Base-by-base conservation (phyloP, 2,113 vertebrate genomes). In the Microtus richardsoni region DNA sequence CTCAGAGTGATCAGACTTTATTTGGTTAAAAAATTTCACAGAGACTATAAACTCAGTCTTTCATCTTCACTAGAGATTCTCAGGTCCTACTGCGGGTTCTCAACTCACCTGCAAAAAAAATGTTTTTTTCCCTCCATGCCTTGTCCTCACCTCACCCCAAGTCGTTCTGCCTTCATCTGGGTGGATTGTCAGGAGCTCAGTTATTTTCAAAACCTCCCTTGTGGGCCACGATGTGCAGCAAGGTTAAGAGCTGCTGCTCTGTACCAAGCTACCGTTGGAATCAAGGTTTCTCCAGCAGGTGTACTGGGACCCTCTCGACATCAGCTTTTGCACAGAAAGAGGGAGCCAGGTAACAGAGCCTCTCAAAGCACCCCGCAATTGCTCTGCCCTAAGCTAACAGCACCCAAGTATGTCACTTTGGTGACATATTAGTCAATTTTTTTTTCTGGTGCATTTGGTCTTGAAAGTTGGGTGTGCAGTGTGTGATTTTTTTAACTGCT, bases 391-490 rank as follows among this genome's bases (percentile, higher is more conserved):
- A 80, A 89, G 70, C 66, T 93, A 80, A 94, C 2, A 60, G 70
- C 66, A 86, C 60, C 64, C 0, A 3, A 33, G 22, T 64, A 39
- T 66, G 33, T 52, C 68, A 79, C 83, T 88, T 58, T 54, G 30
- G 39, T 87, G 68, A 89, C 39, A 49, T 93, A 47, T 82, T 79
- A 64, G 75, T 85, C 71, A 68, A 49, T 91, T 91, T 54, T 91
- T 54, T 96, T 96, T 94, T 49, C 14, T 26, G 66, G 73, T 17
- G 3, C 66, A 87, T 90, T 95, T 97, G 44, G 33, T 79, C 70
- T 75, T 71, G 41, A 74, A 70, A 92, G 62, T 60, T 75, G 58
- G 86, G 88, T 66, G 62, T 62, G 19, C 78, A 89, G 60, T 77
- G 68, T 6, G 4, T 58, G 39, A 91, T 95, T n/a, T 77, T 77